Evolutionary conservation across 2,797 vertebrate genomes (phyloP).

Genomic region (Hypotaenidia philippensis): DNA sequence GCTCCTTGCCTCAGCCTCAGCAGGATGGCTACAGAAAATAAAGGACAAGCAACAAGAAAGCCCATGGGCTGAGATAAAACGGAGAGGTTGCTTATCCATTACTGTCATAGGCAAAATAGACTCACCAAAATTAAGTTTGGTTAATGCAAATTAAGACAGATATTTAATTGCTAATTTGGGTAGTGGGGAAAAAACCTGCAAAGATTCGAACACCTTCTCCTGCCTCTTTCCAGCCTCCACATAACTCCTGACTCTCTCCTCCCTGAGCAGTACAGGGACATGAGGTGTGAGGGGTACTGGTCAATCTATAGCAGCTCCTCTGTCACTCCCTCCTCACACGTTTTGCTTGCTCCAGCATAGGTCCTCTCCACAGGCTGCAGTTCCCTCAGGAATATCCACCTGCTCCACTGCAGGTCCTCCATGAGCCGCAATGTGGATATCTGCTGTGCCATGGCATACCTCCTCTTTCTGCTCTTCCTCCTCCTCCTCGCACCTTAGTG

Average conservation of each 20-base stretch:
- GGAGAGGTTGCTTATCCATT: neutral
- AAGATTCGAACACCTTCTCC: neutral
- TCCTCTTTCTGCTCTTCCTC: neutral
- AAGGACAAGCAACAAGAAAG: neutral
- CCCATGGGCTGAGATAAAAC: neutral
- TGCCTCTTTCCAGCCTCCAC: neutral
- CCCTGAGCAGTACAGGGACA: rapidly evolving
- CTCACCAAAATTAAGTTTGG: neutral
- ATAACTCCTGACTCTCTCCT: neutral
- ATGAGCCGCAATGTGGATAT: neutral
- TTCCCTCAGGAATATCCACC: neutral
- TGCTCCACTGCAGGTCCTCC: neutral
- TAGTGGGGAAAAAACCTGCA: rapidly evolving
- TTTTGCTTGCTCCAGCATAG: neutral
- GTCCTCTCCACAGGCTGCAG: neutral
- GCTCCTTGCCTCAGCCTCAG: neutral
- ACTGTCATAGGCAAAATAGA: neutral
- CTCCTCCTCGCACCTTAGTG: neutral
- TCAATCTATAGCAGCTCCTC: neutral
- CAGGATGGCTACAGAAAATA: neutral
- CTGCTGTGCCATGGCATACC: neutral
- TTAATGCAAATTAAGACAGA: neutral
- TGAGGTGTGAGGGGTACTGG: neutral
- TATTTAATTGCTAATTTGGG: neutral
- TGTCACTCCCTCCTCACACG: neutral